phyloP scores from a whole-genome alignment of 2,888 invertebrate genomes.

The Hemithea aestivaria region DNA sequence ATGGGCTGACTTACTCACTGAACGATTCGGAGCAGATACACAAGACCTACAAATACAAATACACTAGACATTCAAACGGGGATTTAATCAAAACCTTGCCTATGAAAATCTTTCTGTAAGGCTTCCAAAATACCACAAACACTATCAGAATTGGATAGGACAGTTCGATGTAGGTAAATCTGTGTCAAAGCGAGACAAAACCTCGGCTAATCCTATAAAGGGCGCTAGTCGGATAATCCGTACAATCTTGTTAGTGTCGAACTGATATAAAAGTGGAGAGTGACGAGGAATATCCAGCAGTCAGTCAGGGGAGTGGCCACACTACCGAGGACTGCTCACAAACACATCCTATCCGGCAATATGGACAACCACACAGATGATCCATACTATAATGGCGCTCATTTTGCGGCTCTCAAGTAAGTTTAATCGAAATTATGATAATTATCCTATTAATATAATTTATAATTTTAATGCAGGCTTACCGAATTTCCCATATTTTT shows the following conservation, averaged over 20 bases:
- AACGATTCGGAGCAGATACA: too few relatives aligned
- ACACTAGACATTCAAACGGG: too few relatives aligned
- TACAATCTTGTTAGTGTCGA: slow-evolving; percentile 55
- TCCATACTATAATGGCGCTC: slow-evolving; percentile 56
- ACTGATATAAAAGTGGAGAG: slow-evolving; percentile 56
- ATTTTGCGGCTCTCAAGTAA: slow-evolving; percentile 67
- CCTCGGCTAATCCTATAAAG: slow-evolving; percentile 68
- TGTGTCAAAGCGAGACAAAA: slow-evolving; percentile 52
- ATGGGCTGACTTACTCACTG: too few relatives aligned
- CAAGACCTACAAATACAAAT: too few relatives aligned
- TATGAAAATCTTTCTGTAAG: slow-evolving; percentile 21
- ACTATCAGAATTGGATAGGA: slow-evolving; percentile 22
- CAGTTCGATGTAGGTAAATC: slow-evolving; percentile 53
- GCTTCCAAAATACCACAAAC: slow-evolving; percentile 27
- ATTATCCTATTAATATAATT: too few relatives aligned
- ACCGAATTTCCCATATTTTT: too few relatives aligned
- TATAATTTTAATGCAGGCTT: too few relatives aligned
- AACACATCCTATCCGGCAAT: slow-evolving; percentile 30
- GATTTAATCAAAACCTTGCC: too few relatives aligned
- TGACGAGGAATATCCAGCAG: slow-evolving; percentile 44
- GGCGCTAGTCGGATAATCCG: slow-evolving; percentile 61
- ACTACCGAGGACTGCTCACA: slow-evolving; percentile 75
- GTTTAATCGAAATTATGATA: slow-evolving; percentile 8
- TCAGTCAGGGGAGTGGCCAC: slow-evolving; percentile 71
- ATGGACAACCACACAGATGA: slow-evolving; percentile 63